A percentile compares a stretch with the other conserved stretches of the same genome.
Evolutionary conservation across 2,797 vertebrate genomes (phyloP).

Genomic region (Etheostoma perlongum): DNA sequence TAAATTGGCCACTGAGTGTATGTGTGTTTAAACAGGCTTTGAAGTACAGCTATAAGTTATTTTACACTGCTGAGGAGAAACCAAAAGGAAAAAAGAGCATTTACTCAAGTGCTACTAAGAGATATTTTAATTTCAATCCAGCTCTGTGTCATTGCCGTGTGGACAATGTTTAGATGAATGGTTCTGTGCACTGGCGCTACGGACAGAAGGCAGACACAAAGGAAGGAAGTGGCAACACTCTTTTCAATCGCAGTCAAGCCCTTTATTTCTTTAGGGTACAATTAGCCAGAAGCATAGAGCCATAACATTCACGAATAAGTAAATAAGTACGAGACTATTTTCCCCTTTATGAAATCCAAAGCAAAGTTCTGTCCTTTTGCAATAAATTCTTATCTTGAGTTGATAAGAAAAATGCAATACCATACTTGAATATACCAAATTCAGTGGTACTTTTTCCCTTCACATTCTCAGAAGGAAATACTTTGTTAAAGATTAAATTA

Average conservation of each 20-base stretch:
- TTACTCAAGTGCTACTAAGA: too few species aligned
- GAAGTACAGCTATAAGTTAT: too few species aligned
- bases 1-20: not conserved
- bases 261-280: conserved; percentile 1
- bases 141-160: too few species aligned
- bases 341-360: not conserved
- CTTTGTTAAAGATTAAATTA: not conserved
- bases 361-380: too few species aligned
- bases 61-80: not conserved
- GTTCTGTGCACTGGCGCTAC: too few species aligned
- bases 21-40: too few species aligned
- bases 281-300: not conserved
- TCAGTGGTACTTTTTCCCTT: not conserved
- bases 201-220: too few species aligned
- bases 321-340: not conserved
- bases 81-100: not conserved
- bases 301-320: conserved; percentile 1
- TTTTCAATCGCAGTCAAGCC: not conserved
- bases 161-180: too few species aligned
- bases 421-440: not conserved
- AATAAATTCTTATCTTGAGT: too few species aligned
- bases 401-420: not conserved
- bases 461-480: not conserved
- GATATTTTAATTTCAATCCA: too few species aligned
- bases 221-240: not conserved